Base-by-base conservation (phyloP, 2,888 invertebrate species). In the Spilosoma lubricipeda region DNA sequence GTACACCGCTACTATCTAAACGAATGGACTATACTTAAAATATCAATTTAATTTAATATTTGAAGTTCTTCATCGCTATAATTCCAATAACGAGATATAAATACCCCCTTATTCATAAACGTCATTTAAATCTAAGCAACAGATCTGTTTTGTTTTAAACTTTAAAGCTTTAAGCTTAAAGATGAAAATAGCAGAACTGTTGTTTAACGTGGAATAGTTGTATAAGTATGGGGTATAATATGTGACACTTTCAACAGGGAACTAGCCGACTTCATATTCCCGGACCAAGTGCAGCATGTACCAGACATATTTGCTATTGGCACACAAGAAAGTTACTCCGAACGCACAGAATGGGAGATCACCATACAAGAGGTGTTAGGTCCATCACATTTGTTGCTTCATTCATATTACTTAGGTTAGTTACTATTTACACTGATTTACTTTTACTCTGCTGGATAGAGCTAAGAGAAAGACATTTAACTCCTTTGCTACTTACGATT, bases 231-330 rank as follows among this genome's bases (percentile, higher is more conserved):
- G 2, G 4, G 36, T 2, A 5, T 36, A 36, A 11, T 39, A 36
- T 59, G 30, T 11, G 5, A 63, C 11, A 64, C 36, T 39, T 74
- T 67, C 33, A 39, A 74, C 91, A 98, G 98, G 79, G 97, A 98
- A 91, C 93, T 99, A 86, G 98, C 99, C 86, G 99, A 99, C 91
- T 98, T 99, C 90, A 97, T 99, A 87, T 96, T 99, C 79, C 99
- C 99, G 2, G 97, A 97, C 70, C 97, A 97, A 88, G 97, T 98
- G 81, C 97, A 98, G 84, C 97, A 98, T 92, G 97, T 99, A 45
- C 98, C 98, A 36, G 99, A 99, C 89, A 97, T 99, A 86, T 97
- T 99, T 88, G 99, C 97, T 4, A 98, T 99, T 85, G 99, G 99
- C 45, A 99, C 99, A 0, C 99, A 99, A 93, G 99, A 99, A 93